A percentile compares a stretch with the other conserved stretches of the same genome.
Evolutionary conservation across 2,888 invertebrate species (phyloP).

Genomic region (Drosophila flavopinicola): DNA sequence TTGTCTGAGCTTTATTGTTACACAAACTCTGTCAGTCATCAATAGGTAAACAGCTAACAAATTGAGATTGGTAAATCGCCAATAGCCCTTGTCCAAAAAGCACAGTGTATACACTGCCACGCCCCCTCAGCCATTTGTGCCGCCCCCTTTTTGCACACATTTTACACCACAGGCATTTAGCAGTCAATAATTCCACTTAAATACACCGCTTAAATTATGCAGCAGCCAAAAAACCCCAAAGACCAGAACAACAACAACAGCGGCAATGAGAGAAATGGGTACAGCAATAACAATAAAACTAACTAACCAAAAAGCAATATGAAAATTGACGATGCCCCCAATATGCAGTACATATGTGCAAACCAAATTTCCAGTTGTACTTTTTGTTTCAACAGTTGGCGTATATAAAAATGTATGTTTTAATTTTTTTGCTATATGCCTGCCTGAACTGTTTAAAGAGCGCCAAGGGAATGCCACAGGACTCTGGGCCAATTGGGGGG

Average conservation of each 20-base stretch:
- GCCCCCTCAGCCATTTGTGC: neutral
- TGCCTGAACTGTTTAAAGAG: slow-evolving; percentile 66
- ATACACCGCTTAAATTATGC: slow-evolving; percentile 73
- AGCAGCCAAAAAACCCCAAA: slow-evolving; percentile 43
- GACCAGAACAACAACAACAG: slow-evolving; percentile 2
- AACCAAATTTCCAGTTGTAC: slow-evolving; percentile 36
- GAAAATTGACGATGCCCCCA: slow-evolving; percentile 35
- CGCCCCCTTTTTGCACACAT: neutral
- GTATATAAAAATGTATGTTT: slow-evolving; percentile 10
- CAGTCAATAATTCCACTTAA: slow-evolving; percentile 78
- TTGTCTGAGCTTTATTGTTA: neutral
- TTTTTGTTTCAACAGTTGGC: slow-evolving; percentile 54
- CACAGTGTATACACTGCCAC: slow-evolving; percentile 1
- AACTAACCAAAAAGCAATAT: slow-evolving; percentile 49
- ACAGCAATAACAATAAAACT: slow-evolving; percentile 37
- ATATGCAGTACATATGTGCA: slow-evolving; percentile 16
- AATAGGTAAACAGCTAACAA: slow-evolving; percentile 4
- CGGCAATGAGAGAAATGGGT: slow-evolving; percentile 2
- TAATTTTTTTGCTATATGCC: slow-evolving; percentile 39
- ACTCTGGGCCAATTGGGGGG: slow-evolving; percentile 43
- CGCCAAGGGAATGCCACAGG: slow-evolving; percentile 65
- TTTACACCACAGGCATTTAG: slow-evolving; percentile 38
- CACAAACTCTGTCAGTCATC: neutral
- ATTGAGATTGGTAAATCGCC: slow-evolving; percentile 3
- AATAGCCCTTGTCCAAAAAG: slow-evolving; percentile 8